Percentiles rank a stretch among this genome's conserved stretches.
Evolutionary conservation across 2,113 vertebrate species (phyloP).

Genomic region (Chelonoidis abingdonii): DNA sequence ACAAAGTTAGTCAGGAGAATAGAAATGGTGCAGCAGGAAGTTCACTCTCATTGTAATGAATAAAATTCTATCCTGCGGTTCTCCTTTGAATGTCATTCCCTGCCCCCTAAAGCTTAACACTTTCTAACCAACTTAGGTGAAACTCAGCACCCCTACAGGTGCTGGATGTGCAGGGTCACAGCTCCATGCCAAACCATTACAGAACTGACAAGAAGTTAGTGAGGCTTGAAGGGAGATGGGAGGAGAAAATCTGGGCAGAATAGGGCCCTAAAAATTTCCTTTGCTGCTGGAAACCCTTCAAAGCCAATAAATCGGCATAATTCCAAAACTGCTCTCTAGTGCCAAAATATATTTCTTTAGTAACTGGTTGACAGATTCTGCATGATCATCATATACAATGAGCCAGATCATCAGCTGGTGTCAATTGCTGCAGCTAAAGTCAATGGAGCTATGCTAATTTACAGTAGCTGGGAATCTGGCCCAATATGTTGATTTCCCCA

Average conservation of each 20-base stretch:
- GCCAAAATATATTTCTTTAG: conserved; percentile 33
- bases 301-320: conserved; percentile 22
- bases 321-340: conserved; percentile 4
- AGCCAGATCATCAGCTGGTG: background rate
- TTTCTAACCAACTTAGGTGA: background rate
- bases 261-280: conserved; percentile 28
- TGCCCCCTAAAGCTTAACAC: fast-evolving
- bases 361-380: conserved; percentile 28
- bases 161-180: fast-evolving
- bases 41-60: fast-evolving
- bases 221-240: background rate
- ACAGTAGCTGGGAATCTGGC: conserved; percentile 10
- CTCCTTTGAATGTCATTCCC: background rate
- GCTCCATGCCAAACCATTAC: fast-evolving
- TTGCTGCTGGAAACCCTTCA: conserved; percentile 63
- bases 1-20: background rate
- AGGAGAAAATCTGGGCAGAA: fast-evolving
- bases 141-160: fast-evolving
- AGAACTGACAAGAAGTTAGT: background rate
- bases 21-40: background rate
- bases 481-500: background rate
- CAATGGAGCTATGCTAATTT: background rate
- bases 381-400: conserved; percentile 3
- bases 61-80: fast-evolving
- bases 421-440: background rate